These are phyloP conservation scores for Osmerus mordax DNA, from an alignment of 2,113 vertebrate species.

Conservation along the genomic window DNA sequence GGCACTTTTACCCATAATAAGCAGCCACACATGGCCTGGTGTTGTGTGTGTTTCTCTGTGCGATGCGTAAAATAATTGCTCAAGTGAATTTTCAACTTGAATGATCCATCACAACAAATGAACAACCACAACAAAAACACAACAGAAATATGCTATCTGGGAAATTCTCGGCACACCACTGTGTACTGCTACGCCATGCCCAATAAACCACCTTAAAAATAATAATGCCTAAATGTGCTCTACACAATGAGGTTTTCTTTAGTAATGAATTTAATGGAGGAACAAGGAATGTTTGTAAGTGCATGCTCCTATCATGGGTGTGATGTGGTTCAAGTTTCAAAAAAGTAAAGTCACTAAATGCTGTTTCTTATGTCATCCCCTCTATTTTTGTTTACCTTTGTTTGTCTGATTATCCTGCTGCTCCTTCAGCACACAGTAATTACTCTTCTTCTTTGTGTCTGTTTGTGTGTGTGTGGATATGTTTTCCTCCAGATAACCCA, in stretches of 20 bases:
- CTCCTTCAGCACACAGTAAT: neutral
- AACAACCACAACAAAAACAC: neutral
- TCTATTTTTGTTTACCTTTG: too few relatives aligned
- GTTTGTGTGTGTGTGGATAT: neutral
- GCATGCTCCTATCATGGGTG: too few relatives aligned
- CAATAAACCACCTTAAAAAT: too few relatives aligned
- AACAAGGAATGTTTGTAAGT: too few relatives aligned
- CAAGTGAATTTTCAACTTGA: neutral
- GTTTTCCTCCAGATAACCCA: conserved; percentile 79
- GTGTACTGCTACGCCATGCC: too few relatives aligned
- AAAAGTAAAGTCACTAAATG: too few relatives aligned
- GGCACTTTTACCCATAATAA: neutral
- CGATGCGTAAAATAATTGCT: conserved; percentile 1
- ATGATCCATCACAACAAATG: conserved; percentile 13
- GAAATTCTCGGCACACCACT: too few relatives aligned
- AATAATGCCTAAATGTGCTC: too few relatives aligned
- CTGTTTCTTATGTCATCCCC: too few relatives aligned
- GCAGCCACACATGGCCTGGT: neutral
- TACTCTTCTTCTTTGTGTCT: neutral
- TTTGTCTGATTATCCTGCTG: neutral
- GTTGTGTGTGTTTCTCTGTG: neutral
- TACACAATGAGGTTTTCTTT: too few relatives aligned
- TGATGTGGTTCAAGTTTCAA: too few relatives aligned
- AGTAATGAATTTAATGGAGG: too few relatives aligned
- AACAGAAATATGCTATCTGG: neutral